Conservation (phyloP, 2,797 vertebrate species). For the Hozukius guyotensis region DNA sequence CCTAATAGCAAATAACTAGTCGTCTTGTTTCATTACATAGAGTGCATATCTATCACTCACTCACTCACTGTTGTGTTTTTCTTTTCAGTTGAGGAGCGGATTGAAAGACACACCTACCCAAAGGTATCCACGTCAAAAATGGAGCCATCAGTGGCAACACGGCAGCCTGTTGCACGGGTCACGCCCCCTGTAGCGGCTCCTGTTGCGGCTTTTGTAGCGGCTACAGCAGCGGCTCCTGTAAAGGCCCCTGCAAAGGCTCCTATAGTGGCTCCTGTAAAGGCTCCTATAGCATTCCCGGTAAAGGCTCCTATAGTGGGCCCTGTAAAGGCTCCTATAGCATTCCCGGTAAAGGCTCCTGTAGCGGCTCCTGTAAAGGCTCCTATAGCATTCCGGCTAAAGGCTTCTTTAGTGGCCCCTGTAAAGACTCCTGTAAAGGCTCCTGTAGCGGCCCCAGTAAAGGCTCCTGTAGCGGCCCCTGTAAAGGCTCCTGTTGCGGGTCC, state of each 20-base stretch:
- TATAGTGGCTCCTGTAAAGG: neutral
- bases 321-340: conserved; percentile 59
- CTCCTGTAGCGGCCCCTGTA: conserved; percentile 61
- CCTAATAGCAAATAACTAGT: neutral
- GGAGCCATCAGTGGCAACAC: conserved; percentile 39
- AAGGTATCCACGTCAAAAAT: conserved; percentile 42
- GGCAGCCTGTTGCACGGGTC: conserved; percentile 32
- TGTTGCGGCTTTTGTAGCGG: neutral
- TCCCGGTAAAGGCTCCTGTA: conserved; percentile 5
- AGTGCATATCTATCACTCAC: neutral
- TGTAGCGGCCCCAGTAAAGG: conserved; percentile 57
- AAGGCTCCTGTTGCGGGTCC: neutral
- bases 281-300: conserved; percentile 47
- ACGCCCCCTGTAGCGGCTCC: neutral
- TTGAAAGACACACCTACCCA: conserved; percentile 59
- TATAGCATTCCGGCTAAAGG: neutral
- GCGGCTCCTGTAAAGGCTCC: neutral
- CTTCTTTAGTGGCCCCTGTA: conserved; percentile 8
- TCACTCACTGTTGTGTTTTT: neutral
- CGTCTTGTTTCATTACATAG: neutral
- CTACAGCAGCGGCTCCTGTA: conserved; percentile 63
- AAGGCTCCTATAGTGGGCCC: neutral
- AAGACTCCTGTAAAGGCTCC: neutral
- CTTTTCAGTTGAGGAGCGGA: conserved; percentile 87
- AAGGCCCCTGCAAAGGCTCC: neutral